phyloP scores from a whole-genome alignment of 2,113 vertebrate genomes.

The Lamprotornis superbus region DNA sequence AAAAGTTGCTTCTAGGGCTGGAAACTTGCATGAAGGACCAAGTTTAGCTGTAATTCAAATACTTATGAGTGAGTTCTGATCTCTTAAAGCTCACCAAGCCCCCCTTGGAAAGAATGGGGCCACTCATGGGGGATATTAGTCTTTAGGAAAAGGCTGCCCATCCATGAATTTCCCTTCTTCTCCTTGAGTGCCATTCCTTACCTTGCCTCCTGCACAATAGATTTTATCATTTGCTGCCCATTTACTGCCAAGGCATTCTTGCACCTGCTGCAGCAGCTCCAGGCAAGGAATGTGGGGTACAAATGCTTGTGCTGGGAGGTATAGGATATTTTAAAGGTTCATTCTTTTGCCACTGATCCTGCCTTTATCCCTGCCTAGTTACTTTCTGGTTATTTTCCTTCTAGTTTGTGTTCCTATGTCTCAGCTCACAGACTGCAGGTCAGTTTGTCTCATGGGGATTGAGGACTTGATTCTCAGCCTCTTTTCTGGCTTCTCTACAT shows the following conservation, averaged over 20 bases:
- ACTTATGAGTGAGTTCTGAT: neutral
- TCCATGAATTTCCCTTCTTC: neutral
- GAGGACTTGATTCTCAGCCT: neutral
- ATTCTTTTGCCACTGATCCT: neutral
- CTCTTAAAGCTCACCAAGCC: neutral
- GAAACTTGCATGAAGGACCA: neutral
- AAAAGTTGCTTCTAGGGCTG: neutral
- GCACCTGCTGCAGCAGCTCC: neutral
- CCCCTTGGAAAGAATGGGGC: neutral
- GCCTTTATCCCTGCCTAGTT: neutral
- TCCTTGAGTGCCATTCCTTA: neutral
- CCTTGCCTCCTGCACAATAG: neutral
- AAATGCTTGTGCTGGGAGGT: neutral
- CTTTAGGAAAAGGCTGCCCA: neutral
- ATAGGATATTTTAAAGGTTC: neutral
- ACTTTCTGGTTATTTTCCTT: neutral
- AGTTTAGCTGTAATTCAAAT: neutral
- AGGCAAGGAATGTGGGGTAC: neutral
- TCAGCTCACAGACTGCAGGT: neutral
- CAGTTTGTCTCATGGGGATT: neutral
- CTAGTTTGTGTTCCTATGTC: neutral
- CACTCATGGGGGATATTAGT: neutral
- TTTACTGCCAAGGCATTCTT: neutral
- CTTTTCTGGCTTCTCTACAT: neutral
- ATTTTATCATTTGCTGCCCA: neutral